Percentiles rank a stretch among this genome's conserved stretches.
Conservation (phyloP, 2,797 vertebrate genomes). For the Phaenicophaeus curvirostris region DNA sequence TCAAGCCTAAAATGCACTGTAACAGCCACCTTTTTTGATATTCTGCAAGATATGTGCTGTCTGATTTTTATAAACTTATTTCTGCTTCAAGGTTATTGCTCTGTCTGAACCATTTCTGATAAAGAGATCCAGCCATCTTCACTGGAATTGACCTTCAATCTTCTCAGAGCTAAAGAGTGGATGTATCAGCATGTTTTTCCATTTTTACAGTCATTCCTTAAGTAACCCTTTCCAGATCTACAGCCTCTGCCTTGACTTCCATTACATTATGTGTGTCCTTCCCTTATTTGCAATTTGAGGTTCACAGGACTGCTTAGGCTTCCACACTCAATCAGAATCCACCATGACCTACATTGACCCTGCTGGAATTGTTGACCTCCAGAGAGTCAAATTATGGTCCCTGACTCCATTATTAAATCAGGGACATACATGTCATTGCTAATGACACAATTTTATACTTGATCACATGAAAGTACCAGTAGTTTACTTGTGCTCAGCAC, state of each 20-base stretch:
- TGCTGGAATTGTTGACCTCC: not conserved
- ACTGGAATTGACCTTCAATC: not conserved
- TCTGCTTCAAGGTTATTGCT: not conserved
- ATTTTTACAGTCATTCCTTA: not conserved
- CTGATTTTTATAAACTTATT: not conserved
- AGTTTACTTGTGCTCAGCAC: not conserved
- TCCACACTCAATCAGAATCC: not conserved
- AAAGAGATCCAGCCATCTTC: not conserved
- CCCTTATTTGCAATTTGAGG: not conserved
- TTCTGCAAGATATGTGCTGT: not conserved
- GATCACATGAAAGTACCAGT: not conserved
- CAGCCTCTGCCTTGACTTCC: not conserved
- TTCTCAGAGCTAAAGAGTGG: not conserved
- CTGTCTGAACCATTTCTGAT: not conserved
- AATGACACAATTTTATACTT: not conserved
- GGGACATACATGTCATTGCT: rapidly evolving
- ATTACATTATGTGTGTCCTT: not conserved
- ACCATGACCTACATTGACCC: not conserved
- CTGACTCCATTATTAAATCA: not conserved
- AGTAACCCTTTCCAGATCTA: not conserved
- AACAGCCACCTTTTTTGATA: rapidly evolving
- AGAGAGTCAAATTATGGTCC: not conserved
- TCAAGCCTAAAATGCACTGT: not conserved
- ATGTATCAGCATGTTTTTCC: not conserved
- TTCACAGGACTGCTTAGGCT: not conserved